Base-by-base conservation (phyloP, 2,113 vertebrate species). In the Tauraco erythrolophus region DNA sequence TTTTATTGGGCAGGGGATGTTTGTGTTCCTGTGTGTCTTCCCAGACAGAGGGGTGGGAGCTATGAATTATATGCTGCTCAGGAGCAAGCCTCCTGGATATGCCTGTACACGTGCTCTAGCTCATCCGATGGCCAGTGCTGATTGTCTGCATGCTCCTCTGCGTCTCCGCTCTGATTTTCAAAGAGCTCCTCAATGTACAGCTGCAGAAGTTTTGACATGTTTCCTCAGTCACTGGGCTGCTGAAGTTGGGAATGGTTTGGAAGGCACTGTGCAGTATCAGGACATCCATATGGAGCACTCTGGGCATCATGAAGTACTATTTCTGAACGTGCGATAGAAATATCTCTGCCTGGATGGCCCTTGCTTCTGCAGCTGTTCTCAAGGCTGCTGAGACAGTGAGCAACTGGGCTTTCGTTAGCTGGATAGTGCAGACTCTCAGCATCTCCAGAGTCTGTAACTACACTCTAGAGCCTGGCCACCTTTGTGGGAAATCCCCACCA, bases 381-480 rank as follows among this genome's bases (percentile, higher is more conserved):
- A 77, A 19, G 24, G 75, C 66, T 71, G 76, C 81, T 22, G 39
- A 46, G 82, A 27, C 50, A 37, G n/a, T 0, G 28, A 56, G 45
- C 0, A 10, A 12, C 4, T 3, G 30, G 50, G 16, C 14, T 22
- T 74, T 57, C 3, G 0, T 28, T 22, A 25, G 56, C 1, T 5
- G 21, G 14, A 13, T n/a, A 18, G 10, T n/a, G 51, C 54, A 43
- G 48, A 8, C 10, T 25, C 17, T 41, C 28, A 46, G 2, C 7
- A 1, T 30, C 62, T 51, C 70, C 57, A 33, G 70, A 74, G 23
- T 28, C 45, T 33, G 2, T 48, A 72, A 79, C 17, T 17, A 31
- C 14, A 7, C 10, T 61, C 33, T 3, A 25, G 43, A 65, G 22
- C 28, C 71, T 83, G 78, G n/a, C 1, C 35, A n/a, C 25, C 24